These are phyloP conservation scores for Enteromius afrohamiltoni DNA, from an alignment of 2,797 vertebrate species.

Conservation along the genomic window DNA sequence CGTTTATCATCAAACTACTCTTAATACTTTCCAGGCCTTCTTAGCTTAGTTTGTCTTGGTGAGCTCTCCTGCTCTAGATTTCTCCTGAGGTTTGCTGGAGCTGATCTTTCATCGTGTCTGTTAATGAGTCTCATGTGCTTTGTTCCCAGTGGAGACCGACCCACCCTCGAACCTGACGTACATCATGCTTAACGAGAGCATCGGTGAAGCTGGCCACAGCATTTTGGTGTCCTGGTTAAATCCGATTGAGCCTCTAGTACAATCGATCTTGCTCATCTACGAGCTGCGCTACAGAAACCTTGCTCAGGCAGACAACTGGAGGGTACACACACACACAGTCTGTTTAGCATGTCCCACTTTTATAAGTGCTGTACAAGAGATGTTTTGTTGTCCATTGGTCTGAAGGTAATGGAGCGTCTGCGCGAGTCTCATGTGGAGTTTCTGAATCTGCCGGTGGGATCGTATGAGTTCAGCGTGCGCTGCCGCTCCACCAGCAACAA, in stretches of 20 bases:
- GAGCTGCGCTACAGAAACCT: slow-evolving; percentile 76
- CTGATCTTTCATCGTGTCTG: neutral
- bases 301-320: slow-evolving; percentile 71
- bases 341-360: neutral
- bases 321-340: slow-evolving; percentile 65
- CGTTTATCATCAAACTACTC: neutral
- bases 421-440: slow-evolving; percentile 73
- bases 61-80: neutral
- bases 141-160: slow-evolving; percentile 74
- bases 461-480: slow-evolving; percentile 73
- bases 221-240: slow-evolving; percentile 73
- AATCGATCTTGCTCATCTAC: slow-evolving; percentile 78
- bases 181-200: slow-evolving; percentile 64
- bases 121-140: neutral
- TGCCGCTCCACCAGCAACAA: slow-evolving; percentile 74
- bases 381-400: neutral
- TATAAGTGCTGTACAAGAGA: neutral
- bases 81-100: neutral
- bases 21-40: neutral
- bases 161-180: slow-evolving; percentile 76
- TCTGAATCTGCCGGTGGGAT: slow-evolving; percentile 68
- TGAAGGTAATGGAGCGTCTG: slow-evolving; percentile 72
- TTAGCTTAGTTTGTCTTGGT: neutral
- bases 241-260: slow-evolving; percentile 69
- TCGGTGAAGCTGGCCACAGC: slow-evolving; percentile 67